phyloP scores from a whole-genome alignment of 2,888 invertebrate genomes.

The Spodoptera exigua region DNA sequence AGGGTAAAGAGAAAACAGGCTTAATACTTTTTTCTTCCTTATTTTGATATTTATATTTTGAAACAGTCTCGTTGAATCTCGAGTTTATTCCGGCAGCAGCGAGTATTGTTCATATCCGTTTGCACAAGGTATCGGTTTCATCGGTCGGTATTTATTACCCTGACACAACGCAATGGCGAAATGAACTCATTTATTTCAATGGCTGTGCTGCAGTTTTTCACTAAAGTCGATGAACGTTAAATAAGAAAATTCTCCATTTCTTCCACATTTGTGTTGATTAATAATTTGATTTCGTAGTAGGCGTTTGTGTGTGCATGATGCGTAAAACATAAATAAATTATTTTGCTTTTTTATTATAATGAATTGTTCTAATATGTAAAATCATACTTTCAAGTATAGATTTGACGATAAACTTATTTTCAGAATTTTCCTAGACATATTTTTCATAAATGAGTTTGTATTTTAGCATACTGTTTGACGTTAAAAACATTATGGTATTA shows the following conservation, averaged over 20 bases:
- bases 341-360: too few species aligned
- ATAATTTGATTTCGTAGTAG: too few species aligned
- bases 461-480: too few species aligned
- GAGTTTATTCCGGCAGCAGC: conserved; percentile 45
- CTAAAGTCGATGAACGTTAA: conserved; percentile 5
- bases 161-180: conserved; percentile 45
- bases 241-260: conserved; percentile 1
- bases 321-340: too few species aligned
- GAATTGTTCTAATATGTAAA: too few species aligned
- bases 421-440: too few species aligned
- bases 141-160: conserved; percentile 52
- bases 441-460: too few species aligned
- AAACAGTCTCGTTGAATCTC: conserved; percentile 17
- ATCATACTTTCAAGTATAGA: too few species aligned
- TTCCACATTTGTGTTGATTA: too few species aligned
- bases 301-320: too few species aligned
- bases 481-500: too few species aligned
- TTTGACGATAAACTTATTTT: too few species aligned
- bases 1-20: not conserved
- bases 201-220: not conserved
- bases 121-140: conserved; percentile 57
- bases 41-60: not conserved
- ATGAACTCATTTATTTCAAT: conserved; percentile 22
- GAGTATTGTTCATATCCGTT: conserved; percentile 47
- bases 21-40: not conserved